Percentiles rank a stretch among this genome's conserved stretches.
Conservation (phyloP, 2,888 invertebrate genomes). For the Microctonus aethiopoides region DNA sequence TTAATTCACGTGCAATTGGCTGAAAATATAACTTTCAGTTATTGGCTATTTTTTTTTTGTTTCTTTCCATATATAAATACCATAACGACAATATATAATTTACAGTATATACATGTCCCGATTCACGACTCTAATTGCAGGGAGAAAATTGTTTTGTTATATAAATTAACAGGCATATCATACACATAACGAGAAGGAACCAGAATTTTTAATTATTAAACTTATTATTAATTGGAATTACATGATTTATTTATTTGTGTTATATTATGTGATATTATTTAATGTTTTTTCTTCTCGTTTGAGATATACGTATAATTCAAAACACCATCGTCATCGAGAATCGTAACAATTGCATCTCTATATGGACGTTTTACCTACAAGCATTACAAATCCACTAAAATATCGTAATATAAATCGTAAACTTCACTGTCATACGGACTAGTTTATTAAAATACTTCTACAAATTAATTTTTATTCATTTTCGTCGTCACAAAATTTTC, state of each 20-base stretch:
- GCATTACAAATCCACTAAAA: not conserved
- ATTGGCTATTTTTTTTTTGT: conserved; percentile 14
- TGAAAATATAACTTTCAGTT: conserved; percentile 30
- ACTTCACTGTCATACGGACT: no score
- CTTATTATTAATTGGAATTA: not conserved
- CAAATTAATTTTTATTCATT: no score
- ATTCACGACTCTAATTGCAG: conserved; percentile 41
- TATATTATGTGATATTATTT: not conserved
- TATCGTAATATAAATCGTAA: not conserved
- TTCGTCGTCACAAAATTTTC: no score
- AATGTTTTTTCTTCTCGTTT: no score
- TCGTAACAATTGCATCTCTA: not conserved
- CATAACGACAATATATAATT: conserved; percentile 56
- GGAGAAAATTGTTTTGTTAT: not conserved
- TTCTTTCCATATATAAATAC: conserved; percentile 1
- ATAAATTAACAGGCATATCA: not conserved
- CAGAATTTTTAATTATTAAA: not conserved
- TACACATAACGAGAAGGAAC: not conserved
- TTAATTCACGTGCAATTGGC: not conserved
- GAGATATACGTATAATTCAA: no score
- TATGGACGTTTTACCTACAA: not conserved
- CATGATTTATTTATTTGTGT: not conserved
- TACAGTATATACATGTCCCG: conserved; percentile 60
- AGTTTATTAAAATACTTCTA: no score
- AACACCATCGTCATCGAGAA: not conserved